Conservation (phyloP, 37 sponge, comb jelly and placozoan genomes). For the Aplysina aerophoba region DNA sequence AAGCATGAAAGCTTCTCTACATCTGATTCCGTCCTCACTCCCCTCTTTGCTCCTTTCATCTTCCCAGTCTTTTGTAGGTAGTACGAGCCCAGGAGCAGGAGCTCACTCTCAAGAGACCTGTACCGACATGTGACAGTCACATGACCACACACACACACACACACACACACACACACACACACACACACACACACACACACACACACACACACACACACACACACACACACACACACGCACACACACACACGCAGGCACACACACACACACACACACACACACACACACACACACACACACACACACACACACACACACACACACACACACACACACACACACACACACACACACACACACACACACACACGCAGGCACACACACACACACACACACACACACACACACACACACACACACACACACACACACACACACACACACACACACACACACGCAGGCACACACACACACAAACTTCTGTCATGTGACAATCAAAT, state of each 20-base stretch:
- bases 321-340: too few species aligned
- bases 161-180: conserved; percentile 8
- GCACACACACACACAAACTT: neutral
- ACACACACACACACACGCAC: too few species aligned
- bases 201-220: too few species aligned
- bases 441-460: conserved; percentile 20
- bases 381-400: too few species aligned
- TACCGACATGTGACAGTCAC: neutral
- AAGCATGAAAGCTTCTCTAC: conserved; percentile 23
- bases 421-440: conserved; percentile 6
- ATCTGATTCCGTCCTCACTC: neutral
- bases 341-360: too few species aligned
- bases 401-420: too few species aligned
- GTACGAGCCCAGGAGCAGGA: conserved; percentile 61
- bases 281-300: too few species aligned
- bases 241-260: too few species aligned
- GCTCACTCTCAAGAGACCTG: conserved; percentile 56
- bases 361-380: too few species aligned
- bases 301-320: too few species aligned
- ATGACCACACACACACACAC: conserved; percentile 8
- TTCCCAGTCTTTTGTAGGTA: conserved; percentile 41
- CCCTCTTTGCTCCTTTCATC: neutral
- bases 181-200: conserved; percentile 26
- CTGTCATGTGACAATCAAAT: too few species aligned
- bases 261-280: too few species aligned